Conservation (phyloP, 2,797 vertebrate species). For the Novumbra hubbsi region DNA sequence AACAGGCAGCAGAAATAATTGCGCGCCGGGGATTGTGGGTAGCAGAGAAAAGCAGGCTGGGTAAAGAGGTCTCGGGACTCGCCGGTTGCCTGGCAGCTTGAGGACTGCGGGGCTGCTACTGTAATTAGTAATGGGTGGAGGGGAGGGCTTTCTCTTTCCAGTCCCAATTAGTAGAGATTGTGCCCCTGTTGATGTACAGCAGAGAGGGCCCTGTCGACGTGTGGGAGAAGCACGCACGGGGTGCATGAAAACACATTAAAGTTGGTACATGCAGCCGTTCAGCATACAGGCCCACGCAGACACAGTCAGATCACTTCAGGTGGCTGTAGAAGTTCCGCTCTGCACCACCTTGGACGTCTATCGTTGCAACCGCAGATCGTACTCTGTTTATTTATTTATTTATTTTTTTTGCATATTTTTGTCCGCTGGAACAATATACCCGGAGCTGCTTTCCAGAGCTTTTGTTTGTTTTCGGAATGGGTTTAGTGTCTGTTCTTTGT, state of each 20-base stretch:
- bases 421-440: too few relatives aligned
- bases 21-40: slow-evolving; percentile 17
- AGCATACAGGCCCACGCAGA: too few relatives aligned
- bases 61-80: slow-evolving; percentile 14
- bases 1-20: not conserved
- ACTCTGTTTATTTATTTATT: too few relatives aligned
- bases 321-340: not conserved
- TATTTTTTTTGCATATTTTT: too few relatives aligned
- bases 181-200: slow-evolving; percentile 20
- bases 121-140: slow-evolving; percentile 16
- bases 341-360: too few relatives aligned
- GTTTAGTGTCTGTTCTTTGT: too few relatives aligned
- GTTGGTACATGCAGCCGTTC: not conserved
- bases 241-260: not conserved
- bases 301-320: not conserved
- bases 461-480: too few relatives aligned
- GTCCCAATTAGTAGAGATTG: slow-evolving; percentile 38
- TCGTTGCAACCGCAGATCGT: too few relatives aligned
- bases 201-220: slow-evolving; percentile 29
- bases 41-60: slow-evolving; percentile 21
- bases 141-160: not conserved
- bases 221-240: slow-evolving; percentile 1
- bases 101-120: slow-evolving; percentile 22
- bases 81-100: slow-evolving; percentile 26
- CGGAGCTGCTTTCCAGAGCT: too few relatives aligned